Conservation (phyloP, 2,113 vertebrate species). For the Calyptommatus sinebrachiatus region DNA sequence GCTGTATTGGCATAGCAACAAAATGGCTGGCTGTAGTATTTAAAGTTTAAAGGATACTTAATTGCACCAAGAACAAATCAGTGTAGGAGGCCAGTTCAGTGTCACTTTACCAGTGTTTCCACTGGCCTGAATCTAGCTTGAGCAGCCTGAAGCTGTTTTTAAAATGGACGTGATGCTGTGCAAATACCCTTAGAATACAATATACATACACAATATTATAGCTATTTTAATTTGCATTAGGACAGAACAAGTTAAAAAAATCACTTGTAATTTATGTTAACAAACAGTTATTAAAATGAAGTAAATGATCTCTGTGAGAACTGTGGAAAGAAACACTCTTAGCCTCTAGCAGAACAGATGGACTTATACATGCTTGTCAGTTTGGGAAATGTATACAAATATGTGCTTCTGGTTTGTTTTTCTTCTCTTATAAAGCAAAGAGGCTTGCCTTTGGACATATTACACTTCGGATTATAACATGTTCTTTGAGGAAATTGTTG, state of each 20-base stretch:
- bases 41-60: no score
- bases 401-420: conserved; percentile 24
- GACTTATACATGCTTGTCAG: conserved; percentile 19
- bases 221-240: not conserved
- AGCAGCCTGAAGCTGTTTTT: not conserved
- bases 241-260: conserved; percentile 1
- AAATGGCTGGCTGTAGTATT: no score
- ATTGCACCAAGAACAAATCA: not conserved
- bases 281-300: conserved; percentile 13
- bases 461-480: not conserved
- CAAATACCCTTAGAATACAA: not conserved
- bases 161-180: not conserved
- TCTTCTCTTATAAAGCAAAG: conserved; percentile 20
- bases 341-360: conserved; percentile 33
- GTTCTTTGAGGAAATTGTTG: conserved; percentile 19
- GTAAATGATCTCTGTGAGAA: conserved; percentile 3
- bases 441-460: not conserved
- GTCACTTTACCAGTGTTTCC: no score
- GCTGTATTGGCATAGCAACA: no score
- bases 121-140: no score
- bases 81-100: no score
- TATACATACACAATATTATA: no score
- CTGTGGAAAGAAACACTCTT: conserved; percentile 19
- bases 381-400: conserved; percentile 38
- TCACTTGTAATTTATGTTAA: not conserved